Base-by-base conservation (phyloP, 2,888 invertebrate species). In the Hymenopus coronatus region DNA sequence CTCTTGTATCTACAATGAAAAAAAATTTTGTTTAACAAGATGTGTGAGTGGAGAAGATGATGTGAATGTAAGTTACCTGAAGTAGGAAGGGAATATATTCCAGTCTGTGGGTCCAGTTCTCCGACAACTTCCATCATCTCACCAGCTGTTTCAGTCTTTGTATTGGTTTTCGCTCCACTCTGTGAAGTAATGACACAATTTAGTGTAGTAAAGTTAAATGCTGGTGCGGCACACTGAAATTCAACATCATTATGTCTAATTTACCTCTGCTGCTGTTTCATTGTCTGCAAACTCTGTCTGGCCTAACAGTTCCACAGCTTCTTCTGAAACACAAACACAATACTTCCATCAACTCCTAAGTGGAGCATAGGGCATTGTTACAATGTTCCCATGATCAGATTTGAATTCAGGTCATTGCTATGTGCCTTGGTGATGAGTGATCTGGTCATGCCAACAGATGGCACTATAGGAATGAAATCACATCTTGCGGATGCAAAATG, bases 251-350 rank as follows among this genome's bases (percentile, higher is more conserved):
- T 6, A 40, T 4, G 30, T 30, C 46, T 7, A 1, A 8, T 14
- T 70, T 70, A 70, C 54, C 54, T 70, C 54, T 20, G 8, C 54
- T 70, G 54, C 20, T 40, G 94, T 94, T 88, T 94, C 92, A 7
- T 88, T 90, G 28, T 89, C 90, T 28, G 88, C 83, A 46, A 83
- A 84, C 30, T 89, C 89, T 6, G 89, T 87, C 0, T 89, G 90
- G 6, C 92, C 93, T 92, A 93, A 94, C 90, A 93, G 92, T 92
- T 93, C 94, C 91, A 93, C 93, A 91, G 93, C 92, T 91, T 93
- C 94, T 91, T 94, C 94, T 94, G 93, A 85, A 70, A 70, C 20
- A 25, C 20, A 70, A 25, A 70, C 9, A 40, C n/a, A n/a, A n/a
- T n/a, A n/a, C n/a, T n/a, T n/a, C n/a, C n/a, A n/a, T n/a, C n/a